Evolutionary conservation across 2,113 vertebrate genomes (phyloP), one percentile per base, ranked within the genome.

Genomic region (Anarhynchus alexandrinus): DNA sequence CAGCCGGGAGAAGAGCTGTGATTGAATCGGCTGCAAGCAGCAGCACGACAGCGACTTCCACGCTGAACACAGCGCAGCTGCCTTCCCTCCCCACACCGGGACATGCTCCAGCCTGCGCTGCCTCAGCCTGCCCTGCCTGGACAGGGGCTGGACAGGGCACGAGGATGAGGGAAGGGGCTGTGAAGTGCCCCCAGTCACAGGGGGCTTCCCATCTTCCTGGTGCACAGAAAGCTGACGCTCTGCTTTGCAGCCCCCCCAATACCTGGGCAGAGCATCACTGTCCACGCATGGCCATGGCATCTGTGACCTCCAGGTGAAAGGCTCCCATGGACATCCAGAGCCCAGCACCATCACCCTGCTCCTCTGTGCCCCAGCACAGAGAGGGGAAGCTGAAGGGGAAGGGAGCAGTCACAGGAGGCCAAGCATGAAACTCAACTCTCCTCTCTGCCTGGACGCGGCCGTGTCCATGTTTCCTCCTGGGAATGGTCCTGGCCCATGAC

Each of bases 31-130:
- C 72, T 90, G 55, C 82, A 78, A 93, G 55, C 12, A 29, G 72
- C 1, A 0, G 69, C 29, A 27, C 0, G 1, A 15, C 3, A 2
- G 54, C 1, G 0, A 21, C 30, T 84, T 81, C 59, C 69, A 78
- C 0, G 0, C 34, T 1, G 1, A 81, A 27, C 13, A 45, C 13
- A 11, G 58, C 2, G 2, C 64, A 52, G 59, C 73, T 73, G 58
- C 72, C 34, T 84, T 66, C 51, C 21, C 26, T 80, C 32, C 15
- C 32, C 15, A 38, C 3, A 1, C 12, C 6, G 12, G 27, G 38
- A 38, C 27, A 27, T 40, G 27, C 26, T 64, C 38, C 11, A 42
- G 15, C 27, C 16, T 4, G 2, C 8, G 34, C 61, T 64, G 61
- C 23, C 67, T 36, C 64, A 76, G 38, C 43, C 52, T 67, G 13